Percentiles rank a stretch among this genome's conserved stretches.
Evolutionary conservation across 1,140 invertebrate species (phyloP).

Genomic region (Drosophila rufa): DNA sequence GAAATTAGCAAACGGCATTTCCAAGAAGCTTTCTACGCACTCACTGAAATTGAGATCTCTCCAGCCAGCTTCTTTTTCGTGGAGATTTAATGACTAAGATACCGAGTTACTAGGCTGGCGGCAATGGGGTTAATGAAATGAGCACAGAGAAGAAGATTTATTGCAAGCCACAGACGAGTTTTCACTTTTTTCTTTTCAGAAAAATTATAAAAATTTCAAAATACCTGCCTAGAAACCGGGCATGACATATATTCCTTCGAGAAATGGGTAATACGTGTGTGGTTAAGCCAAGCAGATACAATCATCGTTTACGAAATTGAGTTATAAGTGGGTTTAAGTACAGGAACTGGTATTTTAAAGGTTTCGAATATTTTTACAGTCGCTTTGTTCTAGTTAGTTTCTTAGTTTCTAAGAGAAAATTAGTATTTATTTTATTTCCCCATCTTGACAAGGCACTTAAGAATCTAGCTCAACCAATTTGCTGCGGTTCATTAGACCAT

Average conservation of each 20-base stretch:
- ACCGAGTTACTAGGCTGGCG: conserved; percentile 35
- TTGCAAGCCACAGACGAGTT: conserved; percentile 58
- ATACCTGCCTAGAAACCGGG: conserved; percentile 32
- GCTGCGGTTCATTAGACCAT: conserved; percentile 4
- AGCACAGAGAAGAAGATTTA: conserved; percentile 68
- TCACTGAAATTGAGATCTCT: conserved; percentile 49
- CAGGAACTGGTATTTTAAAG: not conserved
- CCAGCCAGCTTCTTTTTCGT: conserved; percentile 12
- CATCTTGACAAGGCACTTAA: conserved; percentile 1
- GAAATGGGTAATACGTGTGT: conserved; percentile 21
- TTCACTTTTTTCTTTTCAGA: conserved; percentile 68
- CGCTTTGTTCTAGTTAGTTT: not conserved
- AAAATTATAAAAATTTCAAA: conserved; percentile 48
- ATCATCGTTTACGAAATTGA: conserved; percentile 2
- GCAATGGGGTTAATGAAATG: conserved; percentile 74
- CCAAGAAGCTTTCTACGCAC: conserved; percentile 60
- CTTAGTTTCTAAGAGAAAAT: not conserved
- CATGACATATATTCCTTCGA: conserved; percentile 13
- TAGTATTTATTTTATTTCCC: not conserved
- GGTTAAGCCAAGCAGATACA: not conserved
- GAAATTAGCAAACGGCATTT: conserved; percentile 4
- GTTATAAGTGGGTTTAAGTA: not conserved
- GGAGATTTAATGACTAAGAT: conserved; percentile 60
- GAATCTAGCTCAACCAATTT: conserved; percentile 2
- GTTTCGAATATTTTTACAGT: conserved; percentile 4